These are phyloP conservation scores for Typhlichthys eigenmanni DNA, from an alignment of 2,797 vertebrate genomes.

Conservation along the genomic window DNA sequence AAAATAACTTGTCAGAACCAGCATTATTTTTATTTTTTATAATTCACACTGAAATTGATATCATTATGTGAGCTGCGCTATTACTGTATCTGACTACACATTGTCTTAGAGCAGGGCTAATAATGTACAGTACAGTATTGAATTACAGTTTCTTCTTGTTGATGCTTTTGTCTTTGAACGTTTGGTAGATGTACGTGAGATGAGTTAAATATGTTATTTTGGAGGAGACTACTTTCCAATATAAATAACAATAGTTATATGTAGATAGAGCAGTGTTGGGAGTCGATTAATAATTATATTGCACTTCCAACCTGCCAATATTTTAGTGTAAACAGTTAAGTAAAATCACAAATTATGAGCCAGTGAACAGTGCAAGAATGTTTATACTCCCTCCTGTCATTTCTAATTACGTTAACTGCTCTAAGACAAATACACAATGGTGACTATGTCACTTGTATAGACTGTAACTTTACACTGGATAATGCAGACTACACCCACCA, in stretches of 20 bases:
- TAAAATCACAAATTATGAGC: slow-evolving; percentile 15
- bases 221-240: slow-evolving; percentile 39
- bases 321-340: slow-evolving; percentile 1
- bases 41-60: not conserved
- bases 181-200: slow-evolving; percentile 50
- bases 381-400: slow-evolving; percentile 32
- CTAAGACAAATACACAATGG: no score
- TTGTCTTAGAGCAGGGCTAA: slow-evolving; percentile 11
- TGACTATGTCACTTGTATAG: no score
- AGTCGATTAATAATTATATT: slow-evolving; percentile 29
- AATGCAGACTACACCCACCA: not conserved
- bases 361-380: slow-evolving; percentile 12
- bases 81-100: not conserved
- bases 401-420: slow-evolving; percentile 33
- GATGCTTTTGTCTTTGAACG: not conserved
- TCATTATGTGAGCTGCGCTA: not conserved
- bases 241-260: slow-evolving; percentile 44
- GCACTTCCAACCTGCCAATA: slow-evolving; percentile 27
- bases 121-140: slow-evolving; percentile 28
- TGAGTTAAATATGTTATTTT: slow-evolving; percentile 33
- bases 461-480: no score
- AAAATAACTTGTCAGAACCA: not conserved
- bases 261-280: slow-evolving; percentile 37
- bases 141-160: slow-evolving; percentile 33
- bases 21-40: not conserved